A percentile compares a stretch with the other conserved stretches of the same genome.
These are phyloP conservation scores for Catocala fraxini DNA, from an alignment of 2,888 invertebrate genomes.

Conservation along the genomic window DNA sequence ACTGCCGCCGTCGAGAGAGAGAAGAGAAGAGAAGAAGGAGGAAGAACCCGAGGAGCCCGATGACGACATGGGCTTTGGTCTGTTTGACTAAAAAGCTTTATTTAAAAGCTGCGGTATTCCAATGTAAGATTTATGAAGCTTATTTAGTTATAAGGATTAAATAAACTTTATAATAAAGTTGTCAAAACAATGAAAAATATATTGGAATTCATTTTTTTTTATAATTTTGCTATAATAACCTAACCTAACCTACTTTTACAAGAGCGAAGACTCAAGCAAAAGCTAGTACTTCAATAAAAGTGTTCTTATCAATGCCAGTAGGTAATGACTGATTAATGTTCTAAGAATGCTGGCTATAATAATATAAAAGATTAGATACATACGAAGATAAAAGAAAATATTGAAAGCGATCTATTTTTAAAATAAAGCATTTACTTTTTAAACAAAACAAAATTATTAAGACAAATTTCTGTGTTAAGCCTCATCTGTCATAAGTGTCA, in stretches of 20 bases:
- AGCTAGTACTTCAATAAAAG: no score
- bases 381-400: not conserved
- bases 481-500: constrained; percentile 4
- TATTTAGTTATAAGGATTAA: constrained; percentile 79
- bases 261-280: no score
- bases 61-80: constrained; percentile 98
- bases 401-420: not conserved
- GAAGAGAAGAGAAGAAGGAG: constrained; percentile 94
- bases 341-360: no score
- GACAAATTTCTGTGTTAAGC: not conserved
- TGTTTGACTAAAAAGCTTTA: constrained; percentile 91
- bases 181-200: no score
- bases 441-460: not conserved
- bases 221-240: no score
- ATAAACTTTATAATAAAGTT: constrained; percentile 76
- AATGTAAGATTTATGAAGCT: constrained; percentile 80
- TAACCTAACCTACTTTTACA: no score
- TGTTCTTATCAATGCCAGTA: no score
- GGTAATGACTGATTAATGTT: no score
- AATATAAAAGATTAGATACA: no score
- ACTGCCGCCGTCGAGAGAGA: constrained; percentile 90
- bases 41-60: constrained; percentile 94
- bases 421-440: not conserved
- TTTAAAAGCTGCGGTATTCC: constrained; percentile 79
- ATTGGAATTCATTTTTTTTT: no score